Percentiles rank a stretch among this genome's conserved stretches.
Conservation (phyloP, 2,113 vertebrate species). For the Tupaia chinensis region DNA sequence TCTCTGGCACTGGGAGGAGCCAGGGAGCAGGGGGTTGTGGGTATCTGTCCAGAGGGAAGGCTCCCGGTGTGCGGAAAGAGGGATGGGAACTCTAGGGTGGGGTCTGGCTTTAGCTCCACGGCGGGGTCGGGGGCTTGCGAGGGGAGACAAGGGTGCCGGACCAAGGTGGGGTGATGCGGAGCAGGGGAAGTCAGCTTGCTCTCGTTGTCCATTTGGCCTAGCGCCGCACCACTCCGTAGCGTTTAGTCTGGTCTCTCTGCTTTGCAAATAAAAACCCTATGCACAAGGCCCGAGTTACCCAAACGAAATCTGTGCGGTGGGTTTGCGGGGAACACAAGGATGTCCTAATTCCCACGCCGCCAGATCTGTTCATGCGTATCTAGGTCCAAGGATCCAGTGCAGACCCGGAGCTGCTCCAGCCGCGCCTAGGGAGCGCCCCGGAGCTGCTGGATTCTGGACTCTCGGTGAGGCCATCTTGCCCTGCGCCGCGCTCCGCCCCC, state of each 20-base stretch:
- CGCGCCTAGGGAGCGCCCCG: background rate
- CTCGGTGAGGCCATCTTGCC: background rate
- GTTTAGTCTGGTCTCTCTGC: background rate
- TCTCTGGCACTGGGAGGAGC: slow-evolving; percentile 64
- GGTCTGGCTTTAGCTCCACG: background rate
- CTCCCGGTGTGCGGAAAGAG: background rate
- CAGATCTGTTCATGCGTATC: background rate
- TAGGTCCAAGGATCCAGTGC: background rate
- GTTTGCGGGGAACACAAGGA: background rate
- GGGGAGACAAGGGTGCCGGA: background rate
- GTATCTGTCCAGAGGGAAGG: background rate
- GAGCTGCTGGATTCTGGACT: background rate
- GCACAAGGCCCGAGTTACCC: background rate
- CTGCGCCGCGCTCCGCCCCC: background rate
- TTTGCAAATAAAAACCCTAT: background rate
- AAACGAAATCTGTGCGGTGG: background rate
- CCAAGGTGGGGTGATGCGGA: background rate
- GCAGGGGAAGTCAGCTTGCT: background rate
- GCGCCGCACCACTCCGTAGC: accelerated
- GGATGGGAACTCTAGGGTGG: background rate
- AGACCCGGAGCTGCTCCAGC: background rate
- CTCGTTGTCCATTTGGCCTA: background rate
- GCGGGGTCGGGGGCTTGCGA: background rate
- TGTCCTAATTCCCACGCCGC: background rate
- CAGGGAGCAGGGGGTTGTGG: background rate